Evolutionary conservation across 2,113 vertebrate species (phyloP).

Genomic region (Caranx melampygus): DNA sequence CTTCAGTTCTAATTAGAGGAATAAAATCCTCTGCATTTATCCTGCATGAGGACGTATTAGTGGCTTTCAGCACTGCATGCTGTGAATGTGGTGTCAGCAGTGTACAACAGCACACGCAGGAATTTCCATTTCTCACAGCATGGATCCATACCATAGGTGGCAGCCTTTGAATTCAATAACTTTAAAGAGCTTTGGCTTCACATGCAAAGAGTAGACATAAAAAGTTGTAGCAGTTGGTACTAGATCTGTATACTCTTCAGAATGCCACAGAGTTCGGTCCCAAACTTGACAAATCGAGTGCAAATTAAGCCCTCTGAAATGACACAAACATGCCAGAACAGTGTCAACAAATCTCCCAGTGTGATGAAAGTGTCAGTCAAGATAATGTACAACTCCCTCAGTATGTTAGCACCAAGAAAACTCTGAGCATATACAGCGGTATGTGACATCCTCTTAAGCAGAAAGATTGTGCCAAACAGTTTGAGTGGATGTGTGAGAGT

Average conservation of each 20-base stretch:
- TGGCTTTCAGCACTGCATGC: background rate
- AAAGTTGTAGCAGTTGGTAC: background rate
- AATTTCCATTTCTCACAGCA: background rate
- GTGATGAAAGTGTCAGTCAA: conserved; percentile 63
- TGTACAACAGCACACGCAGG: background rate
- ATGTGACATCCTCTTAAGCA: conserved; percentile 33
- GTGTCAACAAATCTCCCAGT: conserved; percentile 40
- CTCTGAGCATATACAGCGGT: conserved; percentile 5
- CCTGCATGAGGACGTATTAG: background rate
- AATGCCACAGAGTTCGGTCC: conserved; percentile 8
- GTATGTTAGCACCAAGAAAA: conserved; percentile 26
- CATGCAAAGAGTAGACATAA: background rate
- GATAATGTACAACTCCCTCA: conserved; percentile 36
- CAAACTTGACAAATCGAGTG: conserved; percentile 24
- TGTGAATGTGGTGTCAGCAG: background rate
- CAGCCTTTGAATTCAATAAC: background rate
- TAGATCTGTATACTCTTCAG: conserved; percentile 11
- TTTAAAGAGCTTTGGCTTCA: background rate
- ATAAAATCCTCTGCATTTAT: background rate
- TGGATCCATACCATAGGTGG: background rate
- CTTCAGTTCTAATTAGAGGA: background rate
- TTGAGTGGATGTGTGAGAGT: background rate
- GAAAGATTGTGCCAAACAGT: conserved; percentile 1
- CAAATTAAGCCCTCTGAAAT: conserved; percentile 39
- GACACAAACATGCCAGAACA: conserved; percentile 40